These are phyloP conservation scores for Bicyclus anynana DNA, from an alignment of 1,140 invertebrate species.

Conservation along the genomic window DNA sequence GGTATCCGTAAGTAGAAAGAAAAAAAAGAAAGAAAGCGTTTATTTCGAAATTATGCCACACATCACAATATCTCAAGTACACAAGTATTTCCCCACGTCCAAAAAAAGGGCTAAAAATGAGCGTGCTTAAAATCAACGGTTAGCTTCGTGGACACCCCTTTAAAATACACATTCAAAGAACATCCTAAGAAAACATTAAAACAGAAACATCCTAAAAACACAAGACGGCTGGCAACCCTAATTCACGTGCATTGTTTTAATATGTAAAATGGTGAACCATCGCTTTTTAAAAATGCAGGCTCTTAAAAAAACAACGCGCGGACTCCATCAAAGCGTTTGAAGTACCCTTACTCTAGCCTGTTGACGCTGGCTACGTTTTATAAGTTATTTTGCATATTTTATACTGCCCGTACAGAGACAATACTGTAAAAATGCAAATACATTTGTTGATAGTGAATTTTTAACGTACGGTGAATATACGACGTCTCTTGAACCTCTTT, in stretches of 20 bases:
- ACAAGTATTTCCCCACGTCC: no score
- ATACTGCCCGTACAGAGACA: not conserved
- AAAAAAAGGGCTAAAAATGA: no score
- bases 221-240: not conserved
- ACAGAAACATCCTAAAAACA: not conserved
- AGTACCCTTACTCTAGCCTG: not conserved
- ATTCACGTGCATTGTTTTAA: not conserved
- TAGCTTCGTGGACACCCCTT: no score
- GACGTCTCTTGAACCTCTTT: not conserved
- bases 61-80: no score
- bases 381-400: not conserved
- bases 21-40: no score
- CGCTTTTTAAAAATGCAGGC: not conserved
- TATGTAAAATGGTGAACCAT: not conserved
- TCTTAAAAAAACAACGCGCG: slow-evolving; percentile 1
- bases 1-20: no score
- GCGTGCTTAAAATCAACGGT: no score
- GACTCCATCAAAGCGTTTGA: slow-evolving; percentile 2
- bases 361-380: not conserved
- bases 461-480: not conserved
- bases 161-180: no score
- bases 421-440: not conserved
- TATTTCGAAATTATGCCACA: no score
- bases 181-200: not conserved
- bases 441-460: not conserved